Base-by-base conservation (phyloP, 37 sponge, comb jelly and placozoan species). In the Tethya wilhelma region DNA sequence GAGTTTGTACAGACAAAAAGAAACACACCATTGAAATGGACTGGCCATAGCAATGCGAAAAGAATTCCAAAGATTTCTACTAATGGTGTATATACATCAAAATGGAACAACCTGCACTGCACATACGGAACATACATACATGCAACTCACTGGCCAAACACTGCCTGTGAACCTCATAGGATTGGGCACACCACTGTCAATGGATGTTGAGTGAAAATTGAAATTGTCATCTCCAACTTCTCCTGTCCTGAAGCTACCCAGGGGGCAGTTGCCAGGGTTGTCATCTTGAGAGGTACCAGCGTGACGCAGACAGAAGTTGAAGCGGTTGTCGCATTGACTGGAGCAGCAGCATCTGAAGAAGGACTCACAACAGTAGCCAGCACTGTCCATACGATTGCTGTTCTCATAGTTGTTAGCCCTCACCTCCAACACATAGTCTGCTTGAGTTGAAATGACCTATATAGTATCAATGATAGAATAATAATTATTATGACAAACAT, bases 131-230 rank as follows among this genome's bases (percentile, higher is more conserved):
- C 11, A 60, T n/a, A 60, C 20, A n/a, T n/a, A n/a, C 7, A 23
- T 19, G 53, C 53, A 49, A 69, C 70, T 69, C 44, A 69, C 44
- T 38, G 70, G 70, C 70, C 70, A 69, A 11, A 69, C 70, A 8
- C 44, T 42, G 38, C 70, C 70, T 29, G 70, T 42, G 70, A 69
- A 69, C 11, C 19, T 69, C 70, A 69, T 69, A 2, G 80, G 80
- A 55, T 80, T 80, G 42, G 80, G 39, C 34, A 80, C 59, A 11
- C 70, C 80, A 56, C 70, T 55, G 43, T 29, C 59, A 49, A 80
- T 72, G 14, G 22, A 7, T 41, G 69, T 37, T 22, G 73, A 64
- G 8, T 56, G 19, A 30, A 72, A 72, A 20, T 7, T 43, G 56
- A 72, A 72, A 49, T 34, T 49, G 56, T 72, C 73, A 43, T 72